phyloP scores from a whole-genome alignment of 2,113 vertebrate genomes.

The Vimba vimba region DNA sequence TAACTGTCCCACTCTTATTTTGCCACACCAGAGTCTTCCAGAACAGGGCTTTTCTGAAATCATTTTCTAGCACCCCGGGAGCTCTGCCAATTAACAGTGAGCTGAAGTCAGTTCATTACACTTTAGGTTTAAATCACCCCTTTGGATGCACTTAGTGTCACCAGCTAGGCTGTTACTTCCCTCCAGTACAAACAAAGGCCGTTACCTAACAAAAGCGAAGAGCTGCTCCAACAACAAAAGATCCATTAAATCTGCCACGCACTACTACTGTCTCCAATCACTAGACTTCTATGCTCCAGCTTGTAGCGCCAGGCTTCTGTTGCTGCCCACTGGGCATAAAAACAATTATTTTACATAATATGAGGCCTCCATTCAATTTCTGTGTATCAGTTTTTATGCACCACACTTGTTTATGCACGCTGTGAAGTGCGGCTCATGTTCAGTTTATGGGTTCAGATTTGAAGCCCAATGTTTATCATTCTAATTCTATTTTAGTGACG shows the following conservation, averaged over 20 bases:
- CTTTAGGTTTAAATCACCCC: constrained; percentile 50
- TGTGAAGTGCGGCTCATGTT: not conserved
- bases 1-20: constrained; percentile 21
- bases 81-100: constrained; percentile 59
- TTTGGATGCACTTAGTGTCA: constrained; percentile 48
- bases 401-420: constrained; percentile 13
- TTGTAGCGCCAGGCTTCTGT: not conserved
- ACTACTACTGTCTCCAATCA: constrained; percentile 61
- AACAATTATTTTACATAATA: constrained; percentile 37
- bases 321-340: constrained; percentile 37
- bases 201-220: constrained; percentile 56
- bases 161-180: constrained; percentile 56
- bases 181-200: constrained; percentile 58
- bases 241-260: constrained; percentile 63
- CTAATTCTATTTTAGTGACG: not conserved
- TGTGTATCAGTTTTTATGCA: constrained; percentile 8
- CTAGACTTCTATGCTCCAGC: constrained; percentile 15
- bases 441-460: constrained; percentile 4
- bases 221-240: constrained; percentile 63
- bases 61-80: not conserved
- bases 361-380: constrained; percentile 30
- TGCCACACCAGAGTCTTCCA: constrained; percentile 1
- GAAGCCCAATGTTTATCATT: not conserved
- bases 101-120: constrained; percentile 52
- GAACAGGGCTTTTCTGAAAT: constrained; percentile 16